Base-by-base conservation (phyloP, 92 coral and sea anemone species). In the Parazoanthus darwini region DNA sequence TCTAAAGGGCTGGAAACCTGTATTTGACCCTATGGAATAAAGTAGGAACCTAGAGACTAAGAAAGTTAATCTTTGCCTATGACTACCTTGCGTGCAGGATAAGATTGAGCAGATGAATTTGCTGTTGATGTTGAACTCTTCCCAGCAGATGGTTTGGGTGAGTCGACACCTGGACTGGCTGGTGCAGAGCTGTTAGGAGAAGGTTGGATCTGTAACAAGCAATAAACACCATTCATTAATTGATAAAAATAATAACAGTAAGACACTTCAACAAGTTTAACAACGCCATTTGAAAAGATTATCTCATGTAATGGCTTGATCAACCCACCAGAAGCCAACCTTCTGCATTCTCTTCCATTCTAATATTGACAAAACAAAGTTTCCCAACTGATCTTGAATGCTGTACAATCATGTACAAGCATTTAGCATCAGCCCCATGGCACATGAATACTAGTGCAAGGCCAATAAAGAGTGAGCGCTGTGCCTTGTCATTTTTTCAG, bases 161-260 rank as follows among this genome's bases (percentile, higher is more conserved):
- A 29, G 35, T 44, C 78, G 18, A 44, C 37, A 0, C 87, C 87
- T 67, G 87, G 87, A 70, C 87, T 83, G 43, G 78, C 87, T 83
- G 87, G 87, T 5, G 87, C 77, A 0, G 87, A 83, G 43, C 44
- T 83, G 77, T 67, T 54, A 46, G 87, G 87, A 0, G 87, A 83
- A n/a, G 78, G 44, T n/a, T 83, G 71, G 26, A 15, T 50, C 87
- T 83, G 65, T 23, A 83, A 29, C n/a, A 83, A 71, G 42, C 18
- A 9, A 51, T 65, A 70, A 68, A 44, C 39, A 43, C 26, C 78
- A 70, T 65, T 6, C 33, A 29, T 0, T 29, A 29, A 29, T 29
- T 29, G 33, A 29, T 29, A 29, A 36, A 36, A 29, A 58, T 43
- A 13, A 29, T 9, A 54, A 54, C 20, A 13, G 16, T 15, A 54